Evolutionary conservation across 2,113 vertebrate species (phyloP).

Genomic region (Anhinga anhinga): DNA sequence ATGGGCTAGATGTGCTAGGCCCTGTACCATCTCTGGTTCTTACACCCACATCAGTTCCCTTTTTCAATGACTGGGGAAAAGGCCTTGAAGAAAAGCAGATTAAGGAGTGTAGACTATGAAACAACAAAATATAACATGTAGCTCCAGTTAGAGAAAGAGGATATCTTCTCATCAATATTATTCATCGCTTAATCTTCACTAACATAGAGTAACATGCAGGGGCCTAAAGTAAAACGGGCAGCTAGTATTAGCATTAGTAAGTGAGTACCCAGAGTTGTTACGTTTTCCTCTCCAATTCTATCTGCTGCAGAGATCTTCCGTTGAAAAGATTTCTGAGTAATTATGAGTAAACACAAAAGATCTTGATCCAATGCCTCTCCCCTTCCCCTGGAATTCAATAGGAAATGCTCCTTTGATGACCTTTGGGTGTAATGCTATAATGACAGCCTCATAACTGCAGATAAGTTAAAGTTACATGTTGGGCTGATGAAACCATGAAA

Average conservation of each 20-base stretch:
- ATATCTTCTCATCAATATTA: neutral
- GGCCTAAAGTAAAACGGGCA: neutral
- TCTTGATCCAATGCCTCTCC: neutral
- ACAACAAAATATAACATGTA: neutral
- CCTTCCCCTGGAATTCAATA: neutral
- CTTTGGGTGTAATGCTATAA: neutral
- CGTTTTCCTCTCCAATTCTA: neutral
- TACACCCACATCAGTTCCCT: fast-evolving
- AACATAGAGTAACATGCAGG: neutral
- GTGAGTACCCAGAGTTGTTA: neutral
- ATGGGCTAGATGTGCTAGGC: neutral
- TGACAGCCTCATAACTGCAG: neutral
- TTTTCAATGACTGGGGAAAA: neutral
- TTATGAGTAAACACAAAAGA: neutral
- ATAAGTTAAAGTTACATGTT: fast-evolving
- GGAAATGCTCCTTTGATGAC: neutral
- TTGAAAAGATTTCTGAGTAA: neutral
- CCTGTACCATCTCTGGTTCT: neutral
- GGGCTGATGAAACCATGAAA: neutral
- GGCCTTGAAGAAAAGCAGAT: neutral
- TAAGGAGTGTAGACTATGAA: neutral
- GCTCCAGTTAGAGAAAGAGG: neutral
- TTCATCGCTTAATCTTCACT: neutral
- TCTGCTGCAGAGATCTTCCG: neutral
- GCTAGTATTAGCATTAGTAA: neutral